These are phyloP conservation scores for Neomonachus schauinslandi DNA, from an alignment of 2,113 vertebrate species.

Conservation along the genomic window DNA sequence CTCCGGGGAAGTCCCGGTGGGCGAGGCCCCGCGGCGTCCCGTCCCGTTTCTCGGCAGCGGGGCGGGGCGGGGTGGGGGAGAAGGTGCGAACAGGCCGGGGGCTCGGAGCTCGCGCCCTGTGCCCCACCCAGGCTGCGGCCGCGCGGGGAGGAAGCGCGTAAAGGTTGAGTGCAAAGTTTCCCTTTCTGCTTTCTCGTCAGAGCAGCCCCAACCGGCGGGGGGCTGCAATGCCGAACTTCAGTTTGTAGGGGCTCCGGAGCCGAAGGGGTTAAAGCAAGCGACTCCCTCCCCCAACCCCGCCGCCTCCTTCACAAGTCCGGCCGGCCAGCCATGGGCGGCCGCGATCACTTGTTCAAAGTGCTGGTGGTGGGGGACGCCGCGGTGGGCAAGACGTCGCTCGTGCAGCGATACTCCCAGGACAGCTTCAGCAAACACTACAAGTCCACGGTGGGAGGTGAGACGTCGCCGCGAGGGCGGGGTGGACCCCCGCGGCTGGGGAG, in stretches of 20 bases:
- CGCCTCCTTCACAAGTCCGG: not conserved
- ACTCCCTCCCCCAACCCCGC: not conserved
- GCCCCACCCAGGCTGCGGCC: conserved; percentile 65
- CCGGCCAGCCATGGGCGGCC: conserved; percentile 80
- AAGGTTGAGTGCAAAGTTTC: conserved; percentile 48
- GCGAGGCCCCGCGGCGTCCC: not conserved
- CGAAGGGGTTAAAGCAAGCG: not conserved
- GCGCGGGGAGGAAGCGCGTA: conserved; percentile 62
- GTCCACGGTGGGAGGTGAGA: conserved; percentile 92
- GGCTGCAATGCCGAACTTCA: conserved; percentile 31
- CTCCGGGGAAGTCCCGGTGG: not conserved
- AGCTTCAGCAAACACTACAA: conserved; percentile 92
- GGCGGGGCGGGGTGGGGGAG: not conserved
- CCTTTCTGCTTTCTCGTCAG: conserved; percentile 57
- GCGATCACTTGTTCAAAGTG: conserved; percentile 92
- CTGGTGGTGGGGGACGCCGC: conserved; percentile 91
- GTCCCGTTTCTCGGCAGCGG: not conserved
- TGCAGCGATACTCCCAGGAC: conserved; percentile 90
- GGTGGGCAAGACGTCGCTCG: conserved; percentile 93
- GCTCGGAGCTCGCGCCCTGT: not conserved
- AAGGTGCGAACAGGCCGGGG: not conserved
- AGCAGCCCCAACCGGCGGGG: not conserved
- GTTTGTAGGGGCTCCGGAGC: not conserved
- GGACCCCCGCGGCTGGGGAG: not conserved
- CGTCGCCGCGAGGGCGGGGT: not conserved